phyloP scores from a whole-genome alignment of 2,113 vertebrate genomes.

The Menidia beryllina region DNA sequence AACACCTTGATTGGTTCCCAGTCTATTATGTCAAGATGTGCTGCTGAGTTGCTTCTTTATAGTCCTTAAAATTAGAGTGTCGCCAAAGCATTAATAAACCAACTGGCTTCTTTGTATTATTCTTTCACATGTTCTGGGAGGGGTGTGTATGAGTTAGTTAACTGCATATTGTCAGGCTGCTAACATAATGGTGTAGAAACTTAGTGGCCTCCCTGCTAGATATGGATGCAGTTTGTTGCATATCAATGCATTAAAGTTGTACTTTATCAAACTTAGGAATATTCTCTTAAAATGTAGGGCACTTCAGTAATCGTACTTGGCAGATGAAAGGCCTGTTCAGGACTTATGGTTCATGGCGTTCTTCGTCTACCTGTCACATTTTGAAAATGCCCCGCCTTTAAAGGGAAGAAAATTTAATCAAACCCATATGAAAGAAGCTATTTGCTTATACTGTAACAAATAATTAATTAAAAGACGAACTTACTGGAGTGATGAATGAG shows the following conservation, averaged over 20 bases:
- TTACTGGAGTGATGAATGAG: conserved; percentile 64
- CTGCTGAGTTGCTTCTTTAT: too few relatives aligned
- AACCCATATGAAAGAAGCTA: conserved; percentile 46
- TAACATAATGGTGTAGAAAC: too few relatives aligned
- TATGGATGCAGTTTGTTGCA: too few relatives aligned
- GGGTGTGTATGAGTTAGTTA: too few relatives aligned
- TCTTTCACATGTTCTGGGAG: too few relatives aligned
- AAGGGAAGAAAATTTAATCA: conserved; percentile 67
- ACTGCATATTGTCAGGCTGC: too few relatives aligned
- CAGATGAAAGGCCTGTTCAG: background rate
- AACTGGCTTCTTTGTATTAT: too few relatives aligned
- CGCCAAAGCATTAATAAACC: too few relatives aligned
- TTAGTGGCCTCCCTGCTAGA: too few relatives aligned
- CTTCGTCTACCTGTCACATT: conserved; percentile 25
- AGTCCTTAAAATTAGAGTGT: too few relatives aligned
- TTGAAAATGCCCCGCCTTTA: conserved; percentile 48
- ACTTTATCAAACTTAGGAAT: background rate
- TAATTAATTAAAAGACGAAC: conserved; percentile 50
- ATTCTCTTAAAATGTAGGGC: background rate
- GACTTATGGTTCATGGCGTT: background rate
- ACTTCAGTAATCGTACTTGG: background rate
- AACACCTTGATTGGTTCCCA: too few relatives aligned
- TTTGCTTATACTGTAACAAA: conserved; percentile 57
- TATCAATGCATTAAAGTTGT: background rate
- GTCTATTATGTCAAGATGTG: too few relatives aligned